These are phyloP conservation scores for Belonocnema kinseyi DNA, from an alignment of 1,140 invertebrate species.

Conservation along the genomic window DNA sequence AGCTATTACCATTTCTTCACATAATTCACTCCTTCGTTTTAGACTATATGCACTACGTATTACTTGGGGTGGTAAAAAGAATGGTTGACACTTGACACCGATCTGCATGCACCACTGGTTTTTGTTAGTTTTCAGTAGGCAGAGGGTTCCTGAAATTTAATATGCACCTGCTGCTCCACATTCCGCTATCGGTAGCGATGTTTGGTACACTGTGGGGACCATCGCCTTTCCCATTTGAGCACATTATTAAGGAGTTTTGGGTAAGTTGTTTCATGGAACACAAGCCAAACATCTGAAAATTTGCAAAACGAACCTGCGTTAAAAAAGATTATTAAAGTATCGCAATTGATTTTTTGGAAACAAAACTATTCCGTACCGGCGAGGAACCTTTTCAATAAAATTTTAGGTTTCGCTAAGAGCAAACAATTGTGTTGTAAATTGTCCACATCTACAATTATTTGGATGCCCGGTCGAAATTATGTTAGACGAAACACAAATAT, in stretches of 20 bases:
- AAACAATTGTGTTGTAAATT: not conserved
- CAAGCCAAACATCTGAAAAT: slow-evolving; percentile 39
- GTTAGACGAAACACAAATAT: not conserved
- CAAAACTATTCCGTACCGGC: not conserved
- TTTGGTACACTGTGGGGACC: slow-evolving; percentile 48
- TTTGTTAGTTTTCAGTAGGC: too few relatives aligned
- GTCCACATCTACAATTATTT: not conserved
- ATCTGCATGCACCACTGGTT: too few relatives aligned
- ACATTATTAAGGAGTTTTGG: slow-evolving; percentile 42
- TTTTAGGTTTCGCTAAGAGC: not conserved
- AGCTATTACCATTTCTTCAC: too few relatives aligned
- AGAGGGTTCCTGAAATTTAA: slow-evolving; percentile 46
- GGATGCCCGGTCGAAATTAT: not conserved
- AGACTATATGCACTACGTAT: too few relatives aligned
- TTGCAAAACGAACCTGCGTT: slow-evolving; percentile 19
- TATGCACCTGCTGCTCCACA: slow-evolving; percentile 45
- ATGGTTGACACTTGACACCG: too few relatives aligned
- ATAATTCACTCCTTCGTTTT: too few relatives aligned
- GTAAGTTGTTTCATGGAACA: slow-evolving; percentile 33
- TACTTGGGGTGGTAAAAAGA: too few relatives aligned
- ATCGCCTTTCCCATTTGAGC: slow-evolving; percentile 54
- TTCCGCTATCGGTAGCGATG: slow-evolving; percentile 37
- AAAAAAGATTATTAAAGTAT: not conserved
- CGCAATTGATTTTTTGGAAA: not conserved
- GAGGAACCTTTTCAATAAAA: not conserved